phyloP scores from a whole-genome alignment of 1,140 invertebrate genomes.

The Laupala kohalensis region DNA sequence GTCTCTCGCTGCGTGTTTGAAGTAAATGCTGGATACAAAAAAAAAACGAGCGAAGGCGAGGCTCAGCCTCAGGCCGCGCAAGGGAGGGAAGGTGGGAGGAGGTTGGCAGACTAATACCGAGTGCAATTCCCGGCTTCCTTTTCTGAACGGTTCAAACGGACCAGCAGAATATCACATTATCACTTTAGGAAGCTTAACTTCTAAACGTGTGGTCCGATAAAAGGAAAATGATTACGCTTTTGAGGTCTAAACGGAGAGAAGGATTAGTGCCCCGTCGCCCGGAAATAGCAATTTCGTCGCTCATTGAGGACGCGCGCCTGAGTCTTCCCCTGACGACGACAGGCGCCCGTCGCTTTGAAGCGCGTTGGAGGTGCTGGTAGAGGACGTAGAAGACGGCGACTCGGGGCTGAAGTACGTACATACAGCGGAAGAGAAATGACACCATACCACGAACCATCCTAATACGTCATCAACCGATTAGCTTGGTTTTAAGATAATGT shows the following conservation, averaged over 20 bases:
- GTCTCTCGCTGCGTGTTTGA: neutral
- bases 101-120: neutral
- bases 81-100: too few species aligned
- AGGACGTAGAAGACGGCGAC: too few species aligned
- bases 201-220: neutral
- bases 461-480: too few species aligned
- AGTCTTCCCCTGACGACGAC: neutral
- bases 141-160: neutral
- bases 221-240: neutral
- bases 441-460: too few species aligned
- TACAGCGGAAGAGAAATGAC: too few species aligned
- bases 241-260: neutral
- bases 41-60: neutral
- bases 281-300: neutral
- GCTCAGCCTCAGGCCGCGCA: neutral
- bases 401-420: too few species aligned
- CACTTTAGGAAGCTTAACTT: neutral
- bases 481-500: too few species aligned
- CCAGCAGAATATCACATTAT: neutral
- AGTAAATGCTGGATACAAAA: neutral
- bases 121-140: neutral
- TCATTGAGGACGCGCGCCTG: neutral
- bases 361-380: too few species aligned
- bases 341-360: too few species aligned
- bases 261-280: neutral